Evolutionary conservation across 2,888 invertebrate species (phyloP).

Genomic region (Galerucella nymphaeae): DNA sequence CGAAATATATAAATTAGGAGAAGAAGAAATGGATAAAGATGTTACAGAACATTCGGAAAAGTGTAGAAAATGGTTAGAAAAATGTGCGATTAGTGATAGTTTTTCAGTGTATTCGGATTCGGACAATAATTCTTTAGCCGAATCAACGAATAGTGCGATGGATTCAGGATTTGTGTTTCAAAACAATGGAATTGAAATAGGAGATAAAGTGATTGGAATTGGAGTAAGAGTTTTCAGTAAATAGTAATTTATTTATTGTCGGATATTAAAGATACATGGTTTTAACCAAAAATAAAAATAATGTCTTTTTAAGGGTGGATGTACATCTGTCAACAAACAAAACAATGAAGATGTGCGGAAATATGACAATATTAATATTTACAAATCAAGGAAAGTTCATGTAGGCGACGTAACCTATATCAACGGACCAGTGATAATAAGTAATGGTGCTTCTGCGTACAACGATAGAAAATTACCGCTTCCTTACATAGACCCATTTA

Average conservation of each 20-base stretch:
- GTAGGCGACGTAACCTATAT: constrained; percentile 67
- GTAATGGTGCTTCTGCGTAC: constrained; percentile 20
- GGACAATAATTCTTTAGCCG: constrained; percentile 33
- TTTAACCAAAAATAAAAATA: too few relatives aligned
- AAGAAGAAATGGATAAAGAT: neutral
- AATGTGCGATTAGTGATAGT: constrained; percentile 34
- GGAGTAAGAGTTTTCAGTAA: constrained; percentile 17
- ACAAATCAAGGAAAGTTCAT: constrained; percentile 65
- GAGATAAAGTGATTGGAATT: constrained; percentile 17
- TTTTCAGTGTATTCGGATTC: constrained; percentile 32
- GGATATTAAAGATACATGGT: too few relatives aligned
- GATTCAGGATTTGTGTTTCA: constrained; percentile 42
- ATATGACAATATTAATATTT: constrained; percentile 55
- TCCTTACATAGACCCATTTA: constrained; percentile 16
- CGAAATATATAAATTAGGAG: neutral
- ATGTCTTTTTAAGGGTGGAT: constrained; percentile 19
- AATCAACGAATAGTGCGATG: constrained; percentile 44
- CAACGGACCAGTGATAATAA: constrained; percentile 60
- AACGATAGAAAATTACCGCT: constrained; percentile 11
- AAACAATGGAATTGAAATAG: constrained; percentile 28
- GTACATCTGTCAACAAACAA: constrained; percentile 11
- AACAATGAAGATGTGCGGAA: constrained; percentile 10
- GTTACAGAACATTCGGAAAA: constrained; percentile 21
- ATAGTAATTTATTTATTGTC: neutral
- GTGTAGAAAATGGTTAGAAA: constrained; percentile 42